Base-by-base conservation (phyloP, 2,113 vertebrate genomes). In the Platycercus adscitus region DNA sequence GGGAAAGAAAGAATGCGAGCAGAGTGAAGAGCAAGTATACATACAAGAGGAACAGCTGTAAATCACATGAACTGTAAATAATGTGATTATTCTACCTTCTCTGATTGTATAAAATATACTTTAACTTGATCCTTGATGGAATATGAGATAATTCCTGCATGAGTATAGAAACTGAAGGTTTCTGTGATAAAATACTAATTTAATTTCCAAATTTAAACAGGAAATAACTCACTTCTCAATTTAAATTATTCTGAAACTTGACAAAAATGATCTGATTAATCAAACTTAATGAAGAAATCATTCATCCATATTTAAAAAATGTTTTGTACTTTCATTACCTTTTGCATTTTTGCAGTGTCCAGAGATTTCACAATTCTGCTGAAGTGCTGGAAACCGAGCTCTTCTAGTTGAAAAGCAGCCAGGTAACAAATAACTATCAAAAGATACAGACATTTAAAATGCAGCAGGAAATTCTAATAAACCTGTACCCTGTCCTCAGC, bases 351-450 rank as follows among this genome's bases (percentile, higher is more conserved):
- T 89, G 85, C 89, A 39, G 35, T 18, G 19, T 98, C 98, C 95
- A 98, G 97, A 58, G 98, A 98, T 94, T 95, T 98, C 83, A 99
- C 64, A 64, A 99, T 98, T 97, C 83, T 98, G 43, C 97, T 93
- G 95, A 99, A 99, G 64, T 63, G 35, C 68, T 96, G 97, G 78
- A 99, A 77, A 93, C 99, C 99, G 1, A 99, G 97, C 50, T 99
- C 98, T 72, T 99, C 98, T 24, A 99, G 97, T 79, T 94, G 96
- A 98, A 99, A 99, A 6, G 95, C 97, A 76, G 98, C 97, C 93
- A 99, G 97, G 87, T 99, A 99, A 96, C 98, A 98, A 93, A 99
- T 97, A 94, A 99, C 99, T 99, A 52, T n/a, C 81, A 97, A 96
- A 79, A 94, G 50, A 96, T 53, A 68, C 13, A 96, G 5, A 88